phyloP scores from a whole-genome alignment of 2,888 invertebrate species.

The Ophioninae sp. region DNA sequence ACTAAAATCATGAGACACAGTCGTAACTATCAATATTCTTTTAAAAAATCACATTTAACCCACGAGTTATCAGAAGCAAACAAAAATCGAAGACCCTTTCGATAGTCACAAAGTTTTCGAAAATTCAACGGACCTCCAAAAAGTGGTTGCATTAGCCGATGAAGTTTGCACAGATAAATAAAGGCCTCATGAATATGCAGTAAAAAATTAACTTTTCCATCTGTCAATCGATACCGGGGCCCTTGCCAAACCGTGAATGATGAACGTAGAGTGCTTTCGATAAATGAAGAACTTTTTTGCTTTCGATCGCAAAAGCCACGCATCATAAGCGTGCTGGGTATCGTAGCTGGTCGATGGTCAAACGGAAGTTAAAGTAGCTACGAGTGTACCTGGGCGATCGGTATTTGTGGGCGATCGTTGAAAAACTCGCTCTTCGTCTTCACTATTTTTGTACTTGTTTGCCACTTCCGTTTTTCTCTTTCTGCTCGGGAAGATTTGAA shows the following conservation, averaged over 20 bases:
- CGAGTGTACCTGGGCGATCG: slow-evolving; percentile 33
- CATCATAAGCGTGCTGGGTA: slow-evolving; percentile 12
- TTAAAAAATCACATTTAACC: too few relatives aligned
- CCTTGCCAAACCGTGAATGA: slow-evolving; percentile 39
- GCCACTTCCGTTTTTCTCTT: slow-evolving; percentile 30
- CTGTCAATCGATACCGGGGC: slow-evolving; percentile 11
- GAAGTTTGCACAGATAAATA: neutral
- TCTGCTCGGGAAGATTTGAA: slow-evolving; percentile 24
- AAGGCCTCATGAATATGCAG: slow-evolving; percentile 2
- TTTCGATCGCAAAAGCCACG: slow-evolving; percentile 19
- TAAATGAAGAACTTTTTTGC: slow-evolving; percentile 21
- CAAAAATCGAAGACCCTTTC: neutral
- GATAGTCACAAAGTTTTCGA: neutral
- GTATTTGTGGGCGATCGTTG: slow-evolving; percentile 40
- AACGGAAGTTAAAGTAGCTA: slow-evolving; percentile 54
- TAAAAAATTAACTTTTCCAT: slow-evolving; percentile 20
- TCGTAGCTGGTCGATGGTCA: slow-evolving; percentile 33
- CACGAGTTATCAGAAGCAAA: neutral
- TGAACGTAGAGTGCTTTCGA: slow-evolving; percentile 36
- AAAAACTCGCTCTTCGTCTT: slow-evolving; percentile 39
- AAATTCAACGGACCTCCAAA: neutral
- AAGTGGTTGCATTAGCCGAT: neutral
- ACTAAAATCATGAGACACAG: too few relatives aligned
- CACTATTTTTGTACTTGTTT: slow-evolving; percentile 29
- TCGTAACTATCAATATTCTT: too few relatives aligned